Base-by-base conservation (phyloP, 92 coral and sea anemone species). In the Plumapathes pennacea region DNA sequence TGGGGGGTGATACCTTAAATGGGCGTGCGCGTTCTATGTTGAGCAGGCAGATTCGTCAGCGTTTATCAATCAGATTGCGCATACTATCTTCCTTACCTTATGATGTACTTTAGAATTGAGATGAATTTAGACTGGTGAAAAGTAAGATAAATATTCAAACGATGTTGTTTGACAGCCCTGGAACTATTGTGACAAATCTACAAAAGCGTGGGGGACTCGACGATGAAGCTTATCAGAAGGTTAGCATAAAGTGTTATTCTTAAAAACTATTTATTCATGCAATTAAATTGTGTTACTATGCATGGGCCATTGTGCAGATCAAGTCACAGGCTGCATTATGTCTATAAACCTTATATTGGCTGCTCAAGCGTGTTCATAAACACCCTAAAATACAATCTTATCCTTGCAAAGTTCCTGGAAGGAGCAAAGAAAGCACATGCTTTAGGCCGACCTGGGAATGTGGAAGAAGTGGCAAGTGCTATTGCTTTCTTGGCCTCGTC, bases 341-440 rank as follows among this genome's bases (percentile, higher is more conserved):
- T n/a, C n/a, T n/a, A 5, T 19, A 41, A 11, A 11, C 41, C 15
- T 9, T 6, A 11, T 41, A 21, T 39, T 3, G 4, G 17, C 19
- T 39, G 19, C 45, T 9, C 45, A 4, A 21, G 45, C 7, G 19
- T 21, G n/a, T 39, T 3, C 19, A n/a, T n/a, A n/a, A n/a, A n/a
- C n/a, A n/a, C n/a, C n/a, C n/a, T n/a, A n/a, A n/a, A n/a, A n/a
- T n/a, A n/a, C n/a, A n/a, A n/a, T n/a, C n/a, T n/a, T n/a, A n/a
- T n/a, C n/a, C n/a, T n/a, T n/a, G n/a, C n/a, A n/a, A 52, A 84
- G 90, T 84, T 84, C 29, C 46, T 84, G 24, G 90, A 84, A 25
- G 67, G 64, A 2, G 36, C 77, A 23, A 84, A 84, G 67, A 36
- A 65, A 4, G 80, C 91, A 32, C 91, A 80, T 57, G 91, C 91